Evolutionary conservation across 2,797 vertebrate genomes (phyloP).

Genomic region (Podargus strigoides): DNA sequence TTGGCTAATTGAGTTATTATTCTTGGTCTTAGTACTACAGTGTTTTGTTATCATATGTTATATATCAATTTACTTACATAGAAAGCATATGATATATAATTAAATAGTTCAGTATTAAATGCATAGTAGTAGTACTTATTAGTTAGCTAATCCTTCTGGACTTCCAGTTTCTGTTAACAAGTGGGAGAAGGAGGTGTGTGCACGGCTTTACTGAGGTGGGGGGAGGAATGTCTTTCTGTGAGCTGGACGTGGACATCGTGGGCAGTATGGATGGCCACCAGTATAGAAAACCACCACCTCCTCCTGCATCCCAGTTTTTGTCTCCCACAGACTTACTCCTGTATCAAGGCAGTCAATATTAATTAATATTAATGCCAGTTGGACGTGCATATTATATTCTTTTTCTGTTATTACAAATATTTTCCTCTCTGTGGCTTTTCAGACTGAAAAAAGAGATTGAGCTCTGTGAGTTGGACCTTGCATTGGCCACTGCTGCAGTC

Average conservation of each 20-base stretch:
- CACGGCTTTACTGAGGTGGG: neutral
- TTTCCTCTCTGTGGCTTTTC: neutral
- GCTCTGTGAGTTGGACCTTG: neutral
- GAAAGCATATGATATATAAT: neutral
- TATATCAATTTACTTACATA: fast-evolving
- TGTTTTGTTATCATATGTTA: neutral
- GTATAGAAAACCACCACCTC: no score
- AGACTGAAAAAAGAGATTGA: neutral
- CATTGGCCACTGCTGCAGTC: neutral
- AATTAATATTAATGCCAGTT: neutral
- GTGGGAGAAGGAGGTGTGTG: neutral
- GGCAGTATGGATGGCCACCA: neutral
- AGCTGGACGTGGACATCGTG: fast-evolving
- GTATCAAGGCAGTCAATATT: neutral
- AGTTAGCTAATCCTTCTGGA: neutral
- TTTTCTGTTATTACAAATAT: neutral
- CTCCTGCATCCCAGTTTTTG: neutral
- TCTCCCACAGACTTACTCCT: neutral
- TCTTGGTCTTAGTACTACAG: neutral
- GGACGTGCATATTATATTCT: fast-evolving
- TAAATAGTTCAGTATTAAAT: neutral
- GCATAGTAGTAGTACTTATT: fast-evolving
- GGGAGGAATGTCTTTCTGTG: neutral
- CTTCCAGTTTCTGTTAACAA: neutral
- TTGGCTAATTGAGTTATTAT: neutral